A percentile compares a stretch with the other conserved stretches of the same genome.
phyloP scores from a whole-genome alignment of 2,888 invertebrate genomes.

The Ephialtes manifestator region DNA sequence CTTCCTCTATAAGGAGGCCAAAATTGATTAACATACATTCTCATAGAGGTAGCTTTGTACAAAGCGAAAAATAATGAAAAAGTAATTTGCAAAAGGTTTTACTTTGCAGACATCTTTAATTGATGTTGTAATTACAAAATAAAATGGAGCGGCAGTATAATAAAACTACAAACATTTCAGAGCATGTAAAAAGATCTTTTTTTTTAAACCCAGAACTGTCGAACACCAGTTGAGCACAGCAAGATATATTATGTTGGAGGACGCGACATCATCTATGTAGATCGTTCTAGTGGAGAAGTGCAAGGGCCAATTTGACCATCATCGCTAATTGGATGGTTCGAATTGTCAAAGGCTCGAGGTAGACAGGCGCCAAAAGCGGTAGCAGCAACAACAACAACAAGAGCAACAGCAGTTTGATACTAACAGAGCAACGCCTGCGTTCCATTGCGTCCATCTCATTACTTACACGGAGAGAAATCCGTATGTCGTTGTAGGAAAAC shows the following conservation, averaged over 20 bases:
- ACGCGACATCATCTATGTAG: conserved; percentile 15
- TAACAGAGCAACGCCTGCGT: conserved; percentile 43
- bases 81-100: no score
- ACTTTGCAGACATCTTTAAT: no score
- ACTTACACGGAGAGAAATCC: no score
- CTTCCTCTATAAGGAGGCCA: no score
- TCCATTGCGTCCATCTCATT: conserved; percentile 11
- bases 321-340: conserved; percentile 62
- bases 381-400: not conserved
- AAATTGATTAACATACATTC: no score
- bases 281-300: conserved; percentile 7
- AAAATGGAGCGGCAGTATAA: no score
- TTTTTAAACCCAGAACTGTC: not conserved
- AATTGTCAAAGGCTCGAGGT: conserved; percentile 62
- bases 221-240: not conserved
- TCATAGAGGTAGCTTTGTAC: no score
- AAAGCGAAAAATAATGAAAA: no score
- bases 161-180: no score
- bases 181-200: no score
- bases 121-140: no score
- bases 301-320: conserved; percentile 57
- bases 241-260: not conserved
- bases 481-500: no score
- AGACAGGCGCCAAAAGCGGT: conserved; percentile 21
- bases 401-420: conserved; percentile 48